Conservation (phyloP, 2,797 vertebrate genomes). For the Helarctos malayanus region DNA sequence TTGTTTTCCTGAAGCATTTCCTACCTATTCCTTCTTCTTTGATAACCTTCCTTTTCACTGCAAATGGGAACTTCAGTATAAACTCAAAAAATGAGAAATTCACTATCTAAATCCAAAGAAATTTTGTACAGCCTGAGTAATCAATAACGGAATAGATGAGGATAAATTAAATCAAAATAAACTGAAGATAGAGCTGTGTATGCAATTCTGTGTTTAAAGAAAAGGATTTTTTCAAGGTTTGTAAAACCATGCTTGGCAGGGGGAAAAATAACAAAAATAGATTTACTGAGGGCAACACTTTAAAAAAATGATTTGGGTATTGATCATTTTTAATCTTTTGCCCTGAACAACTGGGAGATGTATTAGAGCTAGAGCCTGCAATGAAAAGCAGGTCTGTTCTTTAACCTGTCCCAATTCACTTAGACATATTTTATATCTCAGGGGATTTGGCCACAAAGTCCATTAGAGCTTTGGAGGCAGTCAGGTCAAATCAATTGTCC, state of each 20-base stretch:
- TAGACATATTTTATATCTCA: constrained; percentile 89
- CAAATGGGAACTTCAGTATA: constrained; percentile 59
- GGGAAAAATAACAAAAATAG: constrained; percentile 68
- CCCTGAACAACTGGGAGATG: constrained; percentile 85
- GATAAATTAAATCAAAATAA: constrained; percentile 52
- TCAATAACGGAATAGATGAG: neutral
- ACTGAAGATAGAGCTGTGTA: neutral
- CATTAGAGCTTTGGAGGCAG: constrained; percentile 92
- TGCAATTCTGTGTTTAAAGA: neutral
- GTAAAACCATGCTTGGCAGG: constrained; percentile 36
- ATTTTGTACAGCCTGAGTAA: neutral
- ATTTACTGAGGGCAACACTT: constrained; percentile 86
- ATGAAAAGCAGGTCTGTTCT: constrained; percentile 86
- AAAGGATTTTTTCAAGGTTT: constrained; percentile 10
- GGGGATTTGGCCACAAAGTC: constrained; percentile 92
- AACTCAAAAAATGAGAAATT: constrained; percentile 45
- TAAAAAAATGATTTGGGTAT: constrained; percentile 88
- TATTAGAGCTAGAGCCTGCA: constrained; percentile 84
- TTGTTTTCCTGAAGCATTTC: neutral
- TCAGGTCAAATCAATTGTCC: constrained; percentile 94
- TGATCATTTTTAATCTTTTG: constrained; percentile 89
- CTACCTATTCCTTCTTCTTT: neutral
- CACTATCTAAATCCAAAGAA: neutral
- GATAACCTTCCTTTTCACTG: neutral
- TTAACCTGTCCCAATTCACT: constrained; percentile 89